Conservation (phyloP, 2,888 invertebrate species). For the Drosophila imparisetae region DNA sequence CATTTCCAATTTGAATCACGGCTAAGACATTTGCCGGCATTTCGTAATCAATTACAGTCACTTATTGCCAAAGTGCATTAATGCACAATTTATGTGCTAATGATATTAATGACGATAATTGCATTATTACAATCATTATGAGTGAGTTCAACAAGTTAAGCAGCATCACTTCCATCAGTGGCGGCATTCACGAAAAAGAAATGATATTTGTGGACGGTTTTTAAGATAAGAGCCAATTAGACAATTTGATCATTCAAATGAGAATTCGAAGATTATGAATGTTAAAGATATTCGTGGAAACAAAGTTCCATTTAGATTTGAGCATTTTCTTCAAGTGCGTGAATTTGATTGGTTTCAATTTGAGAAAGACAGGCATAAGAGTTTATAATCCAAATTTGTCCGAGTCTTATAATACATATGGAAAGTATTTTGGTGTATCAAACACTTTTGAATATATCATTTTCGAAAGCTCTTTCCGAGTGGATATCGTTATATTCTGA, state of each 20-base stretch:
- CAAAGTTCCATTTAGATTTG: background rate
- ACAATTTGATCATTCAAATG: background rate
- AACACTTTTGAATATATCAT: background rate
- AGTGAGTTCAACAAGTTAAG: conserved; percentile 6
- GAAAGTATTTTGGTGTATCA: background rate
- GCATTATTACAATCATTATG: background rate
- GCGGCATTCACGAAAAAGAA: background rate
- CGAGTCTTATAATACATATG: background rate
- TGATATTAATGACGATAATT: background rate
- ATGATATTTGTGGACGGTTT: conserved; percentile 14
- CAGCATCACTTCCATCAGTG: background rate
- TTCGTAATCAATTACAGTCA: conserved; percentile 23
- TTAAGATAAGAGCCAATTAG: conserved; percentile 2
- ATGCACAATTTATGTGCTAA: background rate
- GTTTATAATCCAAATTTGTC: background rate
- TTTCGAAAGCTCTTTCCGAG: background rate
- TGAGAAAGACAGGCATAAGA: background rate
- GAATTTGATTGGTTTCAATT: background rate
- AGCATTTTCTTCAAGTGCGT: background rate
- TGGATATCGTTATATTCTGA: too few relatives aligned
- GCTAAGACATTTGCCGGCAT: conserved; percentile 40
- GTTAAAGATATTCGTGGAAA: background rate
- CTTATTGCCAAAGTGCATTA: background rate
- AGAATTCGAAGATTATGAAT: background rate
- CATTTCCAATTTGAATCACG: conserved; percentile 13